Percentiles rank a stretch among this genome's conserved stretches.
Evolutionary conservation across 2,797 vertebrate species (phyloP).

Genomic region (Pristis pectinata): DNA sequence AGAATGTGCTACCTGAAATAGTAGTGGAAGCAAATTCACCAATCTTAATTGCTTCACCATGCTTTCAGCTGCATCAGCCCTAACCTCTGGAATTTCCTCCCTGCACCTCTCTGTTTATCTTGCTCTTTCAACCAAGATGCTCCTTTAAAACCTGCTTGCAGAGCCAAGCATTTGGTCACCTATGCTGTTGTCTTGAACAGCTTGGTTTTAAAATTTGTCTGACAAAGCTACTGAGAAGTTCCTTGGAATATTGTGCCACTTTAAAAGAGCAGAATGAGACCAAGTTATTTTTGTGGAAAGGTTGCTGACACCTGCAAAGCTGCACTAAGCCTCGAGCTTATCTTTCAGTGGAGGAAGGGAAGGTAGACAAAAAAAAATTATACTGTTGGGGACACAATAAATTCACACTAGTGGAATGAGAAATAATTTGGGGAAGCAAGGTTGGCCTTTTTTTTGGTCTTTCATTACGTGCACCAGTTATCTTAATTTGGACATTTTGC

Average conservation of each 20-base stretch:
- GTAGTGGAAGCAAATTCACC: neutral
- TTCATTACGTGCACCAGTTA: neutral
- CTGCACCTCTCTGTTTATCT: no score
- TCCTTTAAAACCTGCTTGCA: neutral
- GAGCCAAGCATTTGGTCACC: no score
- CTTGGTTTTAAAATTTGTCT: neutral
- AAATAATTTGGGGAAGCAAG: neutral
- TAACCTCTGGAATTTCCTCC: no score
- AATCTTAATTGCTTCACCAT: neutral
- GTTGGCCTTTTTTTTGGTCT: neutral
- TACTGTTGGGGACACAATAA: neutral
- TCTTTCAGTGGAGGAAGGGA: neutral
- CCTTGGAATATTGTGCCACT: neutral
- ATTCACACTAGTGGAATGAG: neutral
- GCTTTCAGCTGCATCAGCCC: neutral
- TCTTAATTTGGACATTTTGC: neutral
- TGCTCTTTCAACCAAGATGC: no score
- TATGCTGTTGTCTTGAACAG: neutral
- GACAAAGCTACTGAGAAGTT: neutral
- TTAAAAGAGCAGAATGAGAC: neutral
- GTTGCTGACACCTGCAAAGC: neutral
- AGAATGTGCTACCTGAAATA: neutral
- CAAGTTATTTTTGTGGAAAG: neutral
- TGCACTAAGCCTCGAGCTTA: neutral
- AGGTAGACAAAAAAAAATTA: neutral